phyloP scores from a whole-genome alignment of 2,888 invertebrate genomes.

The Trachelus troglodyta region DNA sequence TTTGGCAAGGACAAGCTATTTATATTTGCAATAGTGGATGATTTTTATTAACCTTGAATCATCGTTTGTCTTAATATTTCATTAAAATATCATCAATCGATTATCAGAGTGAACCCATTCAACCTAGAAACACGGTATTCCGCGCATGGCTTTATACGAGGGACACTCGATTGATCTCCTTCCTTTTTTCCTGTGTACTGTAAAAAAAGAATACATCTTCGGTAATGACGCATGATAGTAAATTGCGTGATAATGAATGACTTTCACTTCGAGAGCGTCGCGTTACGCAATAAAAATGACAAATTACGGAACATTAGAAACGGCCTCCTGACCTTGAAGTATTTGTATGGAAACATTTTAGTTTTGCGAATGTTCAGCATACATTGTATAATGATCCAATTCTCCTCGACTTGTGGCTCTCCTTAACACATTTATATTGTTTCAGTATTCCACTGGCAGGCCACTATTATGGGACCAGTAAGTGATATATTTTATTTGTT shows the following conservation, averaged over 20 bases:
- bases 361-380: neutral
- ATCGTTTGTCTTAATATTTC: conserved; percentile 6
- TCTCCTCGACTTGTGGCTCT: neutral
- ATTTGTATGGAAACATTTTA: neutral
- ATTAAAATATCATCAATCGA: neutral
- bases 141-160: neutral
- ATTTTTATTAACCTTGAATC: conserved; percentile 16
- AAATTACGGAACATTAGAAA: neutral
- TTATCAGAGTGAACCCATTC: neutral
- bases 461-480: conserved; percentile 99
- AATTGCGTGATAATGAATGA: neutral
- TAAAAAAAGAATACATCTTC: neutral
- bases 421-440: neutral
- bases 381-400: neutral
- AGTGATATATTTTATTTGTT: conserved; percentile 68
- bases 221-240: neutral
- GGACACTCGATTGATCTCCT: neutral
- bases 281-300: neutral
- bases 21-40: conserved; percentile 15
- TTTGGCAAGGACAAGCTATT: conserved; percentile 12
- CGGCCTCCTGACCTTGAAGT: neutral
- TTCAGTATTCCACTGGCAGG: conserved; percentile 99
- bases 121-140: neutral
- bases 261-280: neutral
- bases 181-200: neutral